Evolutionary conservation across 2,888 invertebrate species (phyloP).

Genomic region (Pelosia muscerda): DNA sequence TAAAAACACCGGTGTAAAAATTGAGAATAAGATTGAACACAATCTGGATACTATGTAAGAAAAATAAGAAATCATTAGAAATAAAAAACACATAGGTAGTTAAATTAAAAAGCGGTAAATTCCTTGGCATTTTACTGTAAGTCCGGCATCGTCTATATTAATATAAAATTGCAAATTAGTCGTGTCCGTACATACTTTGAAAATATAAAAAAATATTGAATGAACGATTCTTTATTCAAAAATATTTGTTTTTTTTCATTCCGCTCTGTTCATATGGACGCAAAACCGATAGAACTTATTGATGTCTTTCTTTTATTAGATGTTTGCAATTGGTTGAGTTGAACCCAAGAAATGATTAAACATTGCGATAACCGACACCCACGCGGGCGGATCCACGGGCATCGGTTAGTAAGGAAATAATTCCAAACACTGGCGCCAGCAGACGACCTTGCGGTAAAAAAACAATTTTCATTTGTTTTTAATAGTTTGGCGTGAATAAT

Average conservation of each 20-base stretch:
- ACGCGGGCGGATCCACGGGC: too few species aligned
- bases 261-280: too few species aligned
- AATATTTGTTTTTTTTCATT: too few species aligned
- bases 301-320: too few species aligned
- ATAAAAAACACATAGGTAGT: constrained; percentile 32
- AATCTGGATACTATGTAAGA: constrained; percentile 36
- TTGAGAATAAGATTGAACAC: constrained; percentile 36
- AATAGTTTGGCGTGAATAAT: constrained; percentile 57
- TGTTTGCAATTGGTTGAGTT: too few species aligned
- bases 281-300: too few species aligned
- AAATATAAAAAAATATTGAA: too few species aligned
- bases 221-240: too few species aligned
- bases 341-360: too few species aligned
- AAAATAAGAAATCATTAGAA: constrained; percentile 26
- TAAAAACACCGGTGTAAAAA: constrained; percentile 20
- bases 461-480: constrained; percentile 55
- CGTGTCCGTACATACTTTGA: too few species aligned
- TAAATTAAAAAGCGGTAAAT: constrained; percentile 45
- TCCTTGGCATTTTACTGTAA: constrained; percentile 38
- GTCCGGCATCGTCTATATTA: constrained; percentile 48
- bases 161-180: too few species aligned
- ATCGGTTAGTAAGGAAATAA: constrained; percentile 50
- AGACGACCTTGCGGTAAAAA: constrained; percentile 62
- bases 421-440: constrained; percentile 67
- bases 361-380: too few species aligned